Base-by-base conservation (phyloP, 2,888 invertebrate genomes). In the Lithodes maja region DNA sequence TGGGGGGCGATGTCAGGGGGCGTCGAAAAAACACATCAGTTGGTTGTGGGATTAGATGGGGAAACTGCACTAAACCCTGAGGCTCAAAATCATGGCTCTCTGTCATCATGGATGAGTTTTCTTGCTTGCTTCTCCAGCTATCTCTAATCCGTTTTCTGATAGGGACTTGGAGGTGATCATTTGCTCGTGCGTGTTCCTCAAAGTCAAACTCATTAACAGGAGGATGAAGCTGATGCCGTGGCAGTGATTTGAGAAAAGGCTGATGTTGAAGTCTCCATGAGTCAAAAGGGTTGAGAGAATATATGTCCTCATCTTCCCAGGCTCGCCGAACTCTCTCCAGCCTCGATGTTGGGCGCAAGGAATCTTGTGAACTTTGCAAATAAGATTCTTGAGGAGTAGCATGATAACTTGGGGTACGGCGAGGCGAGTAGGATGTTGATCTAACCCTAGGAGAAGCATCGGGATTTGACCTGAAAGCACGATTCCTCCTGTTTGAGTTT, bases 201-300 rank as follows among this genome's bases (percentile, higher is more conserved):
- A n/a, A 12, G 2, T 71, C 15, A 17, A 17, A 71, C 5, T 1
- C 71, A 71, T 71, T 17, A n/a, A n/a, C 71, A 5, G 2, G 12
- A 5, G 15, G 71, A 12, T n/a, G 71, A 3, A n/a, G 15, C 17
- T 71, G 71, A n/a, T n/a, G 71, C 33, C 33, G 33, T 5, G 79
- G 17, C 7, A 71, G 50, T 17, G 53, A 75, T n/a, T 12, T 33
- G 12, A 9, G 55, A 5, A 5, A 12, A n/a, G 54, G 71, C 2
- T 81, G 81, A 50, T 86, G 61, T 7, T 78, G 81, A 15, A 86
- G 81, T 17, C 86, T 55, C 86, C 86, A 86, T 0, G 86, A 81
- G 55, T 86, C 86, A 75, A 86, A 86, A 53, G 86, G 86, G 74
- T 86, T 86, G 49, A 86, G 81, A 17, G 81, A 68, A 17, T 86